A percentile compares a stretch with the other conserved stretches of the same genome.
phyloP scores from a whole-genome alignment of 2,797 vertebrate species.

The Malurus leucopterus region DNA sequence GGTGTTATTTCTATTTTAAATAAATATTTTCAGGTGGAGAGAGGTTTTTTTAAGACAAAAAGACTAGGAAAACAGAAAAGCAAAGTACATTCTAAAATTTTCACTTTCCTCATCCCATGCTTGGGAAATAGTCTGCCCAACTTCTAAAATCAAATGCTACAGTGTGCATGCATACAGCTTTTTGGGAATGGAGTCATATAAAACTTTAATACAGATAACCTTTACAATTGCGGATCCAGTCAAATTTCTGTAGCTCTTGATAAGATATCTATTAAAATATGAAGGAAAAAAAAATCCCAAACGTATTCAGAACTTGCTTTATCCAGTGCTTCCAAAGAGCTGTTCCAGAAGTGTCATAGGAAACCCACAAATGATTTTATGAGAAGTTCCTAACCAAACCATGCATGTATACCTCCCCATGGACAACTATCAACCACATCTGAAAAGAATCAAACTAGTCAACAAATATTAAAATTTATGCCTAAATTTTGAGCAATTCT shows the following conservation, averaged over 20 bases:
- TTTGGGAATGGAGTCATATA: not conserved
- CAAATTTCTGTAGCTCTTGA: not conserved
- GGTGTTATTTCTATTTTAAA: not conserved
- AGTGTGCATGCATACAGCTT: not conserved
- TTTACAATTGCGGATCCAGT: not conserved
- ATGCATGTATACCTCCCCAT: fast-evolving
- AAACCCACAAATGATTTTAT: not conserved
- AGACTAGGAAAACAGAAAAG: not conserved
- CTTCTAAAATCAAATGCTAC: not conserved
- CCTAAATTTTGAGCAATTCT: not conserved
- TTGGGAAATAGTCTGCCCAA: not conserved
- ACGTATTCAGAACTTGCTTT: not conserved
- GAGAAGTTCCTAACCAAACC: not conserved
- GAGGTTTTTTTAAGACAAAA: not conserved
- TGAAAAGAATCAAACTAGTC: not conserved
- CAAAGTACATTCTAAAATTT: not conserved
- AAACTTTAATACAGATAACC: not conserved
- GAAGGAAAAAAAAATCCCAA: fast-evolving
- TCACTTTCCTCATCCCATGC: not conserved
- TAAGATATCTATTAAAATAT: not conserved
- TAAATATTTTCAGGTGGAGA: fast-evolving
- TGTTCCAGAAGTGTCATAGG: not conserved
- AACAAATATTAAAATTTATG: not conserved
- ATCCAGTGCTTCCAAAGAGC: fast-evolving
- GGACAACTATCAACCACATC: not conserved